These are phyloP conservation scores for Cheilosia vernalis DNA, from an alignment of 2,888 invertebrate genomes.

Conservation along the genomic window DNA sequence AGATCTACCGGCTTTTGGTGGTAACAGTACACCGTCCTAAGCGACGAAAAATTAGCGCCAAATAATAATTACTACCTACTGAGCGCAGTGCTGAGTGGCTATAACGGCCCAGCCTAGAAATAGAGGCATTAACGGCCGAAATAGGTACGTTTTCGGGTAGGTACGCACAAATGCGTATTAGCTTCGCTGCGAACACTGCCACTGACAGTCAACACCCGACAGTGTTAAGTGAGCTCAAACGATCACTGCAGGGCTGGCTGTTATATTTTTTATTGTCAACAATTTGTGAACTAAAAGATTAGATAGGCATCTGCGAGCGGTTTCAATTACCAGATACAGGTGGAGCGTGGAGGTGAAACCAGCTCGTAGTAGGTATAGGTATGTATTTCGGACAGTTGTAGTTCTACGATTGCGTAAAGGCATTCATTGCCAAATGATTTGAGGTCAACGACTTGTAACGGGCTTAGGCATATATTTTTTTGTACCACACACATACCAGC, in stretches of 20 bases:
- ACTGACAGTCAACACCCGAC: too few species aligned
- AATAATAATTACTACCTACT: conserved; percentile 24
- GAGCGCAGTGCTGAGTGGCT: conserved; percentile 23
- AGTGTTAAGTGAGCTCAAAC: not conserved
- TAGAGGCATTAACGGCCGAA: conserved; percentile 44
- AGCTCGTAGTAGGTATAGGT: conserved; percentile 15
- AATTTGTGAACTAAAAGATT: conserved; percentile 37
- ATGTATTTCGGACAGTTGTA: conserved; percentile 13
- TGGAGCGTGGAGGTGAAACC: conserved; percentile 7
- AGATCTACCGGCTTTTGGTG: conserved; percentile 24
- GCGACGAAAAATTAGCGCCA: conserved; percentile 49
- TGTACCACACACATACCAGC: conserved; percentile 8
- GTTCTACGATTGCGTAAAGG: conserved; percentile 35
- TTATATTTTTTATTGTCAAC: conserved; percentile 15
- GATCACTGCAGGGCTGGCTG: not conserved
- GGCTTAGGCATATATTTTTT: conserved; percentile 37
- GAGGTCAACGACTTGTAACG: conserved; percentile 71
- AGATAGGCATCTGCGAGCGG: conserved; percentile 31
- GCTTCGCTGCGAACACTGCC: too few species aligned
- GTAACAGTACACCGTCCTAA: conserved; percentile 7
- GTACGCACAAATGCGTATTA: not conserved
- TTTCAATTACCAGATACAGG: conserved; percentile 46
- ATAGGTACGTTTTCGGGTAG: conserved; percentile 29
- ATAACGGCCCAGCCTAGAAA: conserved; percentile 36
- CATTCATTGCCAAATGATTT: conserved; percentile 68